phyloP scores from a whole-genome alignment of 1,140 invertebrate species.

The Cydia strobilella region DNA sequence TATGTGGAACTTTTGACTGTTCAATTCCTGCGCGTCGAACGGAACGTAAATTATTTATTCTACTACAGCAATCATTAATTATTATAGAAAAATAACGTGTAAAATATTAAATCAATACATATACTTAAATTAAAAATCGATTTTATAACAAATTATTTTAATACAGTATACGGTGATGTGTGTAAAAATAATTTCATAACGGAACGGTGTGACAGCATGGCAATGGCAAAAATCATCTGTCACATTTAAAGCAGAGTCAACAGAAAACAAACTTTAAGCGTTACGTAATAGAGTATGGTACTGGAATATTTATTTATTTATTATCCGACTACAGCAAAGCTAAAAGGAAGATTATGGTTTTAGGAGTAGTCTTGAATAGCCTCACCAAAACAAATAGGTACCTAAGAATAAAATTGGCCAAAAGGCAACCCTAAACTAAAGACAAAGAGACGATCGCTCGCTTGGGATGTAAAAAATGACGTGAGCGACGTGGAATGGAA shows the following conservation, averaged over 20 bases:
- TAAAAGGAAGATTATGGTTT: too few species aligned
- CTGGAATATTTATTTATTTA: background rate
- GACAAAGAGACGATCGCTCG: too few species aligned
- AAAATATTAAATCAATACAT: background rate
- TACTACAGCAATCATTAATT: background rate
- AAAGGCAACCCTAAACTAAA: too few species aligned
- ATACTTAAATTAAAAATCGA: background rate
- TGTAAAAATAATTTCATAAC: background rate
- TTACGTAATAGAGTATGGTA: background rate
- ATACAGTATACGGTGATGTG: background rate
- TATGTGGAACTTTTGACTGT: constrained; percentile 77
- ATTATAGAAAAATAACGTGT: background rate
- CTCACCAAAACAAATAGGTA: too few species aligned
- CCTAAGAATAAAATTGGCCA: too few species aligned
- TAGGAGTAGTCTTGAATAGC: too few species aligned
- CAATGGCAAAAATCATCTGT: constrained; percentile 22
- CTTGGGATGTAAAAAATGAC: too few species aligned
- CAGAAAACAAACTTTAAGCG: background rate
- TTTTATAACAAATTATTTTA: background rate
- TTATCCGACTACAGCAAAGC: too few species aligned
- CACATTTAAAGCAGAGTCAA: background rate
- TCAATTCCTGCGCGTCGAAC: constrained; percentile 40
- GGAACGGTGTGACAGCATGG: constrained; percentile 19
- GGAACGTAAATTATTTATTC: constrained; percentile 45
- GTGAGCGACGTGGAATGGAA: too few species aligned